phyloP scores from a whole-genome alignment of 2,797 vertebrate species.

The Loris lydekkerianus region DNA sequence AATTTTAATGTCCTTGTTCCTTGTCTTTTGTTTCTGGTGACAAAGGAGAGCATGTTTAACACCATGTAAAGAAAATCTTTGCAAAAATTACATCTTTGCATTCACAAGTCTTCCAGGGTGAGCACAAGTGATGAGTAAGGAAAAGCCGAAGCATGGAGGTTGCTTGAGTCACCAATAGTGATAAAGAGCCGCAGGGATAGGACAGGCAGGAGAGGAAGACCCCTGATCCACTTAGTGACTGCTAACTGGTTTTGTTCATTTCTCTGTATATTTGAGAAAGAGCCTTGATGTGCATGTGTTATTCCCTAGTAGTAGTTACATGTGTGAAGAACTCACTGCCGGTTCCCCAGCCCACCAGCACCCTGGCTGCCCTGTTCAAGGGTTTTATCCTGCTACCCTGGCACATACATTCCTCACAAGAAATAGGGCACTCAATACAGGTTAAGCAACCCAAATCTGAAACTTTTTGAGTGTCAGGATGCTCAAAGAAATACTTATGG shows the following conservation, averaged over 20 bases:
- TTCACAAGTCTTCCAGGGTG: background rate
- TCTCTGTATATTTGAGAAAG: background rate
- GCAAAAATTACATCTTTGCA: too few species aligned
- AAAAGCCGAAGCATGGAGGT: accelerated
- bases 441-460: background rate
- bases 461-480: background rate
- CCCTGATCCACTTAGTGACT: accelerated
- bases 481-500: background rate
- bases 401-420: background rate
- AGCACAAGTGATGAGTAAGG: background rate
- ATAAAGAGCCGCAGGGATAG: background rate
- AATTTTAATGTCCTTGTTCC: background rate
- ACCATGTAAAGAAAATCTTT: background rate
- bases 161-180: background rate
- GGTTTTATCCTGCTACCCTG: background rate
- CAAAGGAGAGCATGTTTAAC: background rate
- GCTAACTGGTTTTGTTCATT: background rate
- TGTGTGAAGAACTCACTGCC: background rate
- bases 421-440: background rate
- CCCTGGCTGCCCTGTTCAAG: too few species aligned
- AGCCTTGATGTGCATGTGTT: background rate
- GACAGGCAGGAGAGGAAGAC: background rate
- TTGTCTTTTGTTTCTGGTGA: background rate
- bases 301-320: background rate
- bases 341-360: background rate